Conservation (phyloP, 2,888 invertebrate genomes). For the Trichopoda pennipes region DNA sequence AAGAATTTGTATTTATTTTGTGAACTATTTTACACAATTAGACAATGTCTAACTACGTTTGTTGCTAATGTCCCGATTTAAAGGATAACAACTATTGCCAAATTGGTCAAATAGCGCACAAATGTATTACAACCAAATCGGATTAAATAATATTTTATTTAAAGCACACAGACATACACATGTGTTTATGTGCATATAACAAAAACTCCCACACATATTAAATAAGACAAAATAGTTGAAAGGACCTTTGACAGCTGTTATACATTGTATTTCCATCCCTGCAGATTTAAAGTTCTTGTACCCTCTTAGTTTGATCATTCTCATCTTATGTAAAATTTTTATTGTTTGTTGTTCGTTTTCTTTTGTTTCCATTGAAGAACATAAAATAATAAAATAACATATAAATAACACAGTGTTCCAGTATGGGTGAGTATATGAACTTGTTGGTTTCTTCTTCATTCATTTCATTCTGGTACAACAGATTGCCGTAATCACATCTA, state of each 20-base stretch:
- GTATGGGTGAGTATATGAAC: background rate
- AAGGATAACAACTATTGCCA: constrained; percentile 78
- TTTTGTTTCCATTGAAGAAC: constrained; percentile 26
- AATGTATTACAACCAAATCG: constrained; percentile 80
- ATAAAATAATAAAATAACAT: background rate
- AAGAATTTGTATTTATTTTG: background rate
- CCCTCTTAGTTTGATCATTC: no score
- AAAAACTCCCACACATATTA: constrained; percentile 46
- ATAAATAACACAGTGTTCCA: background rate
- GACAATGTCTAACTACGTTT: constrained; percentile 37
- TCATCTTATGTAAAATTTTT: background rate
- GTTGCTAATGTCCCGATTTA: constrained; percentile 72
- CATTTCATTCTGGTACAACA: constrained; percentile 66
- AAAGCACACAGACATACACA: constrained; percentile 7
- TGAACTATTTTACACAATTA: constrained; percentile 10
- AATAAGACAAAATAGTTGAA: constrained; percentile 21
- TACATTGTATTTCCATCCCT: constrained; percentile 44
- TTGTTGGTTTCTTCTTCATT: background rate
- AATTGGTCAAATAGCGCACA: constrained; percentile 76
- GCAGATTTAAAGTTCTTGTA: constrained; percentile 19
- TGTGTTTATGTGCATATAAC: constrained; percentile 14
- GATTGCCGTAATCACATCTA: constrained; percentile 75
- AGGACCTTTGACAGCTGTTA: constrained; percentile 61
- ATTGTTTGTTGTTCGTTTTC: constrained; percentile 20
- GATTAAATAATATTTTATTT: constrained; percentile 71